Evolutionary conservation across 2,888 invertebrate genomes (phyloP), one percentile per base, ranked within the genome.

Genomic region (Caenorhabditis doughertyi): DNA sequence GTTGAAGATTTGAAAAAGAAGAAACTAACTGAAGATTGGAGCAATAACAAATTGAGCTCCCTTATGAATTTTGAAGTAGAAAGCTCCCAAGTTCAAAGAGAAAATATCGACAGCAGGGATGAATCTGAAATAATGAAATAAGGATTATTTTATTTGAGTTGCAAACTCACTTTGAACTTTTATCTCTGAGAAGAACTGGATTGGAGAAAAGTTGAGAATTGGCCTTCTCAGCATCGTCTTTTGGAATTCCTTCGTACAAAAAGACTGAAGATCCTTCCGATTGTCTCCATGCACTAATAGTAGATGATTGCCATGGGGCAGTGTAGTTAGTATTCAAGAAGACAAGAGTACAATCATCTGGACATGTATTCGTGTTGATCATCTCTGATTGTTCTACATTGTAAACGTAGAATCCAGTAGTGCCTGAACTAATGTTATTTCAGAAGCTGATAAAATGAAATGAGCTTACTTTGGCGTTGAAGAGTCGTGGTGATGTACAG

Each of bases 131-230:
- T 16, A 32, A 9, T 55, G 16, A 5, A 1, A 1, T n/a, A 25
- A 23, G 5, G 11, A 29, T 29, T n/a, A 25, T 13, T 8, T 39
- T 39, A 11, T 13, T 29, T 2, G n/a, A 55, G 2, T 29, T 3
- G 13, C 13, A 21, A 16, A 29, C 29, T n/a, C 32, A 64, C 64
- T 64, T 64, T 27, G 18, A 5, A 11, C 5, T 21, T 32, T 21
- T 13, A 11, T 25, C 67, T 11, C 16, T 16, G 3, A 51, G 39
- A 25, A 35, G 3, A 21, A 53, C 51, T 25, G 77, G 77, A 25
- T 77, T 77, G 27, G 77, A 77, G 62, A 77, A 77, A 58, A 77
- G 44, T 2, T 77, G 77, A 49, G 77, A 62, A 44, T 32, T 42
- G 7, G 11, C 2, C 25, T 68, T 77, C 68, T 77, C 77, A 7